phyloP scores from a whole-genome alignment of 2,888 invertebrate species.

The Amphimallon solstitiale region DNA sequence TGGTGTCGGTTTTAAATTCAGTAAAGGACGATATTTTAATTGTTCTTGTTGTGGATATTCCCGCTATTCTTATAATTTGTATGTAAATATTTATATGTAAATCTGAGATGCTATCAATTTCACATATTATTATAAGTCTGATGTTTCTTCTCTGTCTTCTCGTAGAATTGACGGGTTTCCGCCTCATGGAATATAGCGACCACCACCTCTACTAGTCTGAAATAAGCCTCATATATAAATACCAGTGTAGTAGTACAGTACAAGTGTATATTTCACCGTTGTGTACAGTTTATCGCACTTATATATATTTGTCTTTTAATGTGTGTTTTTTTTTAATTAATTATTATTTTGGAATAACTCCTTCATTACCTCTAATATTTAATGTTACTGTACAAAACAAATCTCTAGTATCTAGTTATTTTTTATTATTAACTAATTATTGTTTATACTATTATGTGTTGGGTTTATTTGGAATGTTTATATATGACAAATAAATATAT shows the following conservation, averaged over 20 bases:
- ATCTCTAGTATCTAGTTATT: conserved; percentile 29
- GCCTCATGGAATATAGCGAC: conserved; percentile 43
- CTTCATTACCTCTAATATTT: conserved; percentile 25
- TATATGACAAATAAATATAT: conserved; percentile 46
- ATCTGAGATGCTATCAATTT: too few relatives aligned
- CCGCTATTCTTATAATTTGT: too few relatives aligned
- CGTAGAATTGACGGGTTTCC: conserved; percentile 69
- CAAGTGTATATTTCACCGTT: conserved; percentile 58
- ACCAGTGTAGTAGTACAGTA: conserved; percentile 54
- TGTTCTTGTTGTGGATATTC: too few relatives aligned
- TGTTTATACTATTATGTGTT: conserved; percentile 60
- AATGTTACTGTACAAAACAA: conserved; percentile 37
- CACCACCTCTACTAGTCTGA: conserved; percentile 60
- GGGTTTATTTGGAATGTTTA: conserved; percentile 65
- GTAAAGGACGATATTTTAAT: too few relatives aligned
- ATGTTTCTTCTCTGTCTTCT: conserved; percentile 48
- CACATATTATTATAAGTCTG: too few relatives aligned
- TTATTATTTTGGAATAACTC: not conserved
- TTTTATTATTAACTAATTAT: conserved; percentile 48
- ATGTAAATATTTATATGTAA: too few relatives aligned
- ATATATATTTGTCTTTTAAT: conserved; percentile 1
- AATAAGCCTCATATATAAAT: conserved; percentile 60
- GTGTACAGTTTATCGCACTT: conserved; percentile 62
- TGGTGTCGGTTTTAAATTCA: too few relatives aligned
- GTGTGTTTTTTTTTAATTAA: conserved; percentile 9